phyloP scores from a whole-genome alignment of 2,113 vertebrate species.

The Rallus limicola region DNA sequence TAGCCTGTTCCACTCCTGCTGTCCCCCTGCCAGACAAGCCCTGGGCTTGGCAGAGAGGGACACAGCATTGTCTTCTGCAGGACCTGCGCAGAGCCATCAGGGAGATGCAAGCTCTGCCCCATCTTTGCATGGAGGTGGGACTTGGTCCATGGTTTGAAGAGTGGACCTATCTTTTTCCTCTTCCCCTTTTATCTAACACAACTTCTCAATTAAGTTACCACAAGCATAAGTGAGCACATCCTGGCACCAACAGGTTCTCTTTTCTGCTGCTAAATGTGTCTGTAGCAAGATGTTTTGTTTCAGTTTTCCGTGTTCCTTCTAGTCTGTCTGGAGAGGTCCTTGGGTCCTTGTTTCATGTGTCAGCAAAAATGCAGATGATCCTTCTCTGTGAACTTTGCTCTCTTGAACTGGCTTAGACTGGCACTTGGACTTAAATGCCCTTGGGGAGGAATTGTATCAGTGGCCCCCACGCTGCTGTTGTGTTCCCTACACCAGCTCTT shows the following conservation, averaged over 20 bases:
- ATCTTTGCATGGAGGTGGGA: neutral
- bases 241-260: neutral
- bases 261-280: neutral
- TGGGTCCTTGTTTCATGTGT: neutral
- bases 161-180: neutral
- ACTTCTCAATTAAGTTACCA: neutral
- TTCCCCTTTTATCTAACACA: neutral
- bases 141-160: neutral
- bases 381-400: neutral
- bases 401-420: neutral
- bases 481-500: neutral
- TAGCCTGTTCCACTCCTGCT: neutral
- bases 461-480: rapidly evolving
- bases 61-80: neutral
- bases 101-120: neutral
- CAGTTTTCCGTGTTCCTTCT: neutral
- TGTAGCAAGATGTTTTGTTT: neutral
- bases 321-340: neutral
- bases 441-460: neutral
- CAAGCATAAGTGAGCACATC: neutral
- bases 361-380: neutral
- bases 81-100: neutral
- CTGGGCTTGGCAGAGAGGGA: neutral
- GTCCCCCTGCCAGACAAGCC: neutral
- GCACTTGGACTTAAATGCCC: neutral